phyloP scores from a whole-genome alignment of 2,113 vertebrate genomes.

The Tachysurus fulvidraco region DNA sequence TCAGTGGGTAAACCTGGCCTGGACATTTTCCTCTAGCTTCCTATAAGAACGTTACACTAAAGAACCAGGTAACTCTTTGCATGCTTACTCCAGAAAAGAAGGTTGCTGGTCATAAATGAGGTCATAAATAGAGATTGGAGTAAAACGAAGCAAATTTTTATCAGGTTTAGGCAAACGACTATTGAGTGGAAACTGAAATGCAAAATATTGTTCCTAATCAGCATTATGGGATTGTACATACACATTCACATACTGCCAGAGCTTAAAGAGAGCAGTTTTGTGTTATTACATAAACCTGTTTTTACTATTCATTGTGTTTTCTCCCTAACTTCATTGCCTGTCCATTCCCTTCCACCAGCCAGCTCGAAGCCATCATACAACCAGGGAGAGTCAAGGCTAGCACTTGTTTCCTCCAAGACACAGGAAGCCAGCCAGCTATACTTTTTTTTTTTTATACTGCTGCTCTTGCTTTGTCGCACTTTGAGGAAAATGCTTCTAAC shows the following conservation, averaged over 20 bases:
- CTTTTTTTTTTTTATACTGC: too few species aligned
- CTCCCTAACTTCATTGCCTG: not conserved
- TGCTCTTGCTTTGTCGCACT: not conserved
- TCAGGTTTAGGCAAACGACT: constrained; percentile 31
- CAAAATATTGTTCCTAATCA: constrained; percentile 34
- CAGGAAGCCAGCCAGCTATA: too few species aligned
- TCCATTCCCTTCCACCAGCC: not conserved
- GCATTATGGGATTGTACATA: not conserved
- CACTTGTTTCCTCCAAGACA: not conserved
- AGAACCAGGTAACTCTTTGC: not conserved
- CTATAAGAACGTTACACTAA: not conserved
- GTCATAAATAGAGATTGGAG: not conserved
- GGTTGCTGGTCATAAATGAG: too few species aligned
- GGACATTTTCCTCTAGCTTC: constrained; percentile 12
- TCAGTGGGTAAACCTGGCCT: constrained; percentile 1
- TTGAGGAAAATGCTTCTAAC: not conserved
- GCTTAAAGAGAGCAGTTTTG: not conserved
- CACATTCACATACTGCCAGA: not conserved
- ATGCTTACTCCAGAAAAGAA: not conserved
- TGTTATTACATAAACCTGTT: too few species aligned
- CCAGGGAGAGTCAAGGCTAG: not conserved
- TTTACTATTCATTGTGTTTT: not conserved
- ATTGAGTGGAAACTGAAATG: constrained; percentile 41
- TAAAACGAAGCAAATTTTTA: constrained; percentile 26
- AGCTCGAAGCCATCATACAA: not conserved